phyloP scores from a whole-genome alignment of 2,113 vertebrate genomes.

The Pycnonotus jocosus region DNA sequence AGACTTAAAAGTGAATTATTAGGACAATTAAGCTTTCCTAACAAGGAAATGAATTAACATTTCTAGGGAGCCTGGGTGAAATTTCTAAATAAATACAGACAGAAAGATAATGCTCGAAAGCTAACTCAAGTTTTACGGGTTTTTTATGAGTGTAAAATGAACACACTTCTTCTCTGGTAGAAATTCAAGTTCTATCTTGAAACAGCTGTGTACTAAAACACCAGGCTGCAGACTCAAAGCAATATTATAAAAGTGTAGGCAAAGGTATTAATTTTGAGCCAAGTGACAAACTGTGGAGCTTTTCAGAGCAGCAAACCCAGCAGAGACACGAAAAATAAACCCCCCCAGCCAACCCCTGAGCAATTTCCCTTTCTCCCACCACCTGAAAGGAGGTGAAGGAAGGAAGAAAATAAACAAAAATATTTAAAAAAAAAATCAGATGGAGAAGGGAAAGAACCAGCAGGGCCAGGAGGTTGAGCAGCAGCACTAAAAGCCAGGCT shows the following conservation, averaged over 20 bases:
- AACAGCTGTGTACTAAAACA: neutral
- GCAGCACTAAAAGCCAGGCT: neutral
- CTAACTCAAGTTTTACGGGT: neutral
- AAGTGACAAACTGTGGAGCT: neutral
- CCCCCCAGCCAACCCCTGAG: too few relatives aligned
- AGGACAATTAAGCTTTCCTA: neutral
- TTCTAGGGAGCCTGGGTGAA: neutral
- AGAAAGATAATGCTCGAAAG: neutral
- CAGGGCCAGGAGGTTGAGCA: neutral
- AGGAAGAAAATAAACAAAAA: neutral
- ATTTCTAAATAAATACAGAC: neutral
- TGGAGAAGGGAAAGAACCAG: neutral
- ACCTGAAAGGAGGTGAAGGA: neutral
- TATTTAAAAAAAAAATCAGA: too few relatives aligned
- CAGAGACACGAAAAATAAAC: neutral
- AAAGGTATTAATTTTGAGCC: neutral
- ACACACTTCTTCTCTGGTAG: neutral
- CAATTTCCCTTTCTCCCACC: neutral
- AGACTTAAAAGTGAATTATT: neutral
- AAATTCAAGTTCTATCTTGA: neutral
- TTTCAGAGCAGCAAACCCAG: neutral
- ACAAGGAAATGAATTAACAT: neutral
- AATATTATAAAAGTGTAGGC: neutral
- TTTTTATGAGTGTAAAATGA: neutral
- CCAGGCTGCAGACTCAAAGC: neutral